phyloP scores from a whole-genome alignment of 92 coral and sea anemone species.

The Actinostola sp. region DNA sequence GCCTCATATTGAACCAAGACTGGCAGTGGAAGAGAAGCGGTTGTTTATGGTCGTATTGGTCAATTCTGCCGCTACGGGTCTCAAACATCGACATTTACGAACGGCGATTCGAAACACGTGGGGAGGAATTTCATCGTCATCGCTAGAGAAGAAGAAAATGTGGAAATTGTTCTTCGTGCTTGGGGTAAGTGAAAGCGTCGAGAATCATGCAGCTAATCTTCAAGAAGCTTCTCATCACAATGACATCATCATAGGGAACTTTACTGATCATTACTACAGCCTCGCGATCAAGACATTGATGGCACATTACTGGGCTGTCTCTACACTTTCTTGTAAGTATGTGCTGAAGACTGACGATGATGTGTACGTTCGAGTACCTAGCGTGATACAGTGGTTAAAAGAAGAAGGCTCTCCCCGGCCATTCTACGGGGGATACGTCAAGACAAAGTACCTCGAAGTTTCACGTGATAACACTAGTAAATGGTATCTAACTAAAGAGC shows the following conservation, averaged over 20 bases:
- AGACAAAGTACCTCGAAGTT: not conserved
- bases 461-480: not conserved
- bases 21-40: not conserved
- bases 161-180: constrained; percentile 10
- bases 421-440: constrained; percentile 17
- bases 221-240: constrained; percentile 21
- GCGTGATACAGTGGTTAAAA: constrained; percentile 6
- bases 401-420: not conserved
- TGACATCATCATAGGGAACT: constrained; percentile 25
- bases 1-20: not conserved
- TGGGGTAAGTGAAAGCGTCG: not conserved
- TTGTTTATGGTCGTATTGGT: not conserved
- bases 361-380: constrained; percentile 25
- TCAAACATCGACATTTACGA: not conserved
- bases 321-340: not conserved
- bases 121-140: not conserved
- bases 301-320: constrained; percentile 18
- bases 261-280: constrained; percentile 15
- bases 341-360: constrained; percentile 8
- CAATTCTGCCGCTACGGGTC: not conserved
- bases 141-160: not conserved
- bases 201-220: not conserved
- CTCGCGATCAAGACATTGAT: constrained; percentile 10
- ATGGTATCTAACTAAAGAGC: constrained; percentile 11
- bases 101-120: not conserved